Conservation (phyloP, 1,140 invertebrate species). For the Brachionus calyciflorus region DNA sequence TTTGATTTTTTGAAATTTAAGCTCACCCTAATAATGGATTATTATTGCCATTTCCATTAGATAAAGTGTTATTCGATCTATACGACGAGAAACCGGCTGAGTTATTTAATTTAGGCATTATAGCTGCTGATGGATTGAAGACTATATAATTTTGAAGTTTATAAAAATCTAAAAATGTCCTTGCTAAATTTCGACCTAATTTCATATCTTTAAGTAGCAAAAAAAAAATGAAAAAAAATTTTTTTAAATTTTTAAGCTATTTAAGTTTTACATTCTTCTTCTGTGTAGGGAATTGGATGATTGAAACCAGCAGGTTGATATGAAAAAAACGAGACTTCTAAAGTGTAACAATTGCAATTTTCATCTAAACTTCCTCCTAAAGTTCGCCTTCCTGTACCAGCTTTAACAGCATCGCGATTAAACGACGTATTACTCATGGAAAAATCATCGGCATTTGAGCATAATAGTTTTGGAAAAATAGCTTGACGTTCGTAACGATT, state of each 20-base stretch:
- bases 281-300: slow-evolving; percentile 70
- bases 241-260: neutral
- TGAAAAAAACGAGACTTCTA: slow-evolving; percentile 81
- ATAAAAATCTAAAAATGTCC: slow-evolving; percentile 77
- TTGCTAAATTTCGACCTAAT: slow-evolving; percentile 72
- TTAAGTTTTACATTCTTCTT: slow-evolving; percentile 64
- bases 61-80: neutral
- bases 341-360: slow-evolving; percentile 76
- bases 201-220: slow-evolving; percentile 66
- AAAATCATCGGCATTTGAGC: slow-evolving; percentile 79
- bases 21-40: neutral
- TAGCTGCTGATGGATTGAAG: slow-evolving; percentile 55
- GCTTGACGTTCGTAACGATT: slow-evolving; percentile 62
- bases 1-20: neutral
- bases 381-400: slow-evolving; percentile 74
- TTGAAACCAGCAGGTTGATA: slow-evolving; percentile 68
- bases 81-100: neutral
- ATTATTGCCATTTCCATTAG: neutral
- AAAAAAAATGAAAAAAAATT: neutral
- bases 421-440: slow-evolving; percentile 77
- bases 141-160: slow-evolving; percentile 69
- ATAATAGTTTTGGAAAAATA: slow-evolving; percentile 82
- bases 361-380: slow-evolving; percentile 68
- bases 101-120: slow-evolving; percentile 51
- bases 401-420: slow-evolving; percentile 79